Conservation (phyloP, 2,888 invertebrate species). For the Blomia tropicalis region DNA sequence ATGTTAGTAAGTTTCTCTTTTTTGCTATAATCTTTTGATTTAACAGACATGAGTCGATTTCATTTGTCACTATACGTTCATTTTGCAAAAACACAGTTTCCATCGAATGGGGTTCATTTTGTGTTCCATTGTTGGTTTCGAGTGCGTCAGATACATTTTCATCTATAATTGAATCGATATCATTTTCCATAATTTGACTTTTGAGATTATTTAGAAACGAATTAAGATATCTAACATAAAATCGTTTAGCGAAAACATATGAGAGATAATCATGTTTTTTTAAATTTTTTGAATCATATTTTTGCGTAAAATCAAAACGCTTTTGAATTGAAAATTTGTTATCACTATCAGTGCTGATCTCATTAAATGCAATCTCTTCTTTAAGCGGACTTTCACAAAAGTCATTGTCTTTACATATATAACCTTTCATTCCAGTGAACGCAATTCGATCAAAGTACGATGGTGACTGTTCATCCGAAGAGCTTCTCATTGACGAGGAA, state of each 20-base stretch:
- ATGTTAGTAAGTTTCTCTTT: neutral
- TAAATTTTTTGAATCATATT: neutral
- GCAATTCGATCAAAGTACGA: neutral
- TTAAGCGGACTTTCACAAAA: neutral
- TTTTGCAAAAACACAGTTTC: neutral
- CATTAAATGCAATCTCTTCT: neutral
- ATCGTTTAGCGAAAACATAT: neutral
- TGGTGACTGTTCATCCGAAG: neutral
- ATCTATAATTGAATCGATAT: neutral
- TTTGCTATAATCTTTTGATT: neutral
- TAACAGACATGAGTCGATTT: neutral
- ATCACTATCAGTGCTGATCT: neutral
- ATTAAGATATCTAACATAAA: constrained; percentile 1
- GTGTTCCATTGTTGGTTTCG: neutral
- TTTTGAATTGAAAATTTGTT: constrained; percentile 7
- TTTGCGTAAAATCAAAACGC: neutral
- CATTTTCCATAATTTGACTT: neutral
- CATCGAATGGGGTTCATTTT: neutral
- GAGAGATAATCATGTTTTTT: neutral
- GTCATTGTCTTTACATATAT: neutral
- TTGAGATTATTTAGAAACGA: neutral
- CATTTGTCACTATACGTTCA: neutral
- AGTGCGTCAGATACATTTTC: neutral
- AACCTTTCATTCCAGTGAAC: neutral
- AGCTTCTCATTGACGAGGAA: neutral